Evolutionary conservation across 2,888 invertebrate species (phyloP).

Genomic region (Diarsia rubi): DNA sequence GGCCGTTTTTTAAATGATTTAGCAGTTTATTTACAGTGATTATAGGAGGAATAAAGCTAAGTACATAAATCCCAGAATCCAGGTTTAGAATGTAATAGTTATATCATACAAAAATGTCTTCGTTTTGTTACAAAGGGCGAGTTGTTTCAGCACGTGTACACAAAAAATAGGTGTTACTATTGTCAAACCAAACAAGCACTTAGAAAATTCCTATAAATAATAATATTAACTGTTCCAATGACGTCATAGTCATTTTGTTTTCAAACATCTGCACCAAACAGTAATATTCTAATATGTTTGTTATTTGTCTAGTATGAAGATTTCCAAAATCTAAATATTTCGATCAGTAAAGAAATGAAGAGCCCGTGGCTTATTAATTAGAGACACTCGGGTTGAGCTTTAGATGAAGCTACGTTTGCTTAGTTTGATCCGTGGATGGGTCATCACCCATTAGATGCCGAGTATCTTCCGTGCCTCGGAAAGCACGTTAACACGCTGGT

Average conservation of each 20-base stretch:
- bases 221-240: neutral
- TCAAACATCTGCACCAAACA: neutral
- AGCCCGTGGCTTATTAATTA: too few relatives aligned
- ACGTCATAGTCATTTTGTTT: neutral
- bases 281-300: neutral
- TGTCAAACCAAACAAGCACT: neutral
- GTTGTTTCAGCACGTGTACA: neutral
- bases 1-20: conserved; percentile 24
- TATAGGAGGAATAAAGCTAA: neutral
- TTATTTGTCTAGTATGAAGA: too few relatives aligned
- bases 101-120: too few relatives aligned
- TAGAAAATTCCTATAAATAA: neutral
- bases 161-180: neutral
- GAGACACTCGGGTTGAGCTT: too few relatives aligned
- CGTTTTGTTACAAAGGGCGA: neutral
- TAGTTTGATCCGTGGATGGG: too few relatives aligned
- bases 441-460: too few relatives aligned
- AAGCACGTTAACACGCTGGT: too few relatives aligned
- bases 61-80: neutral
- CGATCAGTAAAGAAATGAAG: neutral
- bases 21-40: conserved; percentile 13
- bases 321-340: neutral
- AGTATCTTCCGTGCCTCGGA: too few relatives aligned
- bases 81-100: neutral
- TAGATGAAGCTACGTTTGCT: too few relatives aligned